phyloP scores from a whole-genome alignment of 2,113 vertebrate species.

The Podilymbus podiceps region DNA sequence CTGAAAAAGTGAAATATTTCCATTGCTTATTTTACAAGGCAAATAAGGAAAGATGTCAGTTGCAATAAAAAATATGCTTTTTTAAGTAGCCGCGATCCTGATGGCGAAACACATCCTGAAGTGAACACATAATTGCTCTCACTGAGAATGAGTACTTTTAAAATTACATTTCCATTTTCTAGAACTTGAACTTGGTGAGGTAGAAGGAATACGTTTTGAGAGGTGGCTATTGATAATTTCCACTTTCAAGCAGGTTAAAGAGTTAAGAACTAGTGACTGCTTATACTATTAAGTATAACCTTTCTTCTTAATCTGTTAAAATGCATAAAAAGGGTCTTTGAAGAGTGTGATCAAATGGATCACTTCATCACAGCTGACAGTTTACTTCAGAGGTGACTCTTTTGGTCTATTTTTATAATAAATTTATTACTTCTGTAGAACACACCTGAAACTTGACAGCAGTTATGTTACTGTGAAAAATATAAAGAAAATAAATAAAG shows the following conservation, averaged over 20 bases:
- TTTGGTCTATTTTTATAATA: constrained; percentile 61
- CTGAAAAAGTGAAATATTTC: constrained; percentile 74
- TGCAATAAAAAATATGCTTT: constrained; percentile 46
- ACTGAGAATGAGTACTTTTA: constrained; percentile 59
- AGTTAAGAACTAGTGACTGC: constrained; percentile 68
- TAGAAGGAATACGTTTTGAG: constrained; percentile 54
- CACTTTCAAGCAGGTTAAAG: constrained; percentile 67
- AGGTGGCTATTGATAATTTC: constrained; percentile 69
- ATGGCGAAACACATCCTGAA: constrained; percentile 37
- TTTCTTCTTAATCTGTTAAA: constrained; percentile 69
- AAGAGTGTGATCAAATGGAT: constrained; percentile 73
- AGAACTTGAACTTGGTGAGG: constrained; percentile 57
- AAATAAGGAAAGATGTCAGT: constrained; percentile 31
- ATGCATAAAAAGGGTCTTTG: constrained; percentile 72
- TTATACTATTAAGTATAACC: constrained; percentile 68
- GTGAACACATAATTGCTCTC: constrained; percentile 53
- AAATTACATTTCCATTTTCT: constrained; percentile 74
- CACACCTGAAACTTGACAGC: constrained; percentile 48
- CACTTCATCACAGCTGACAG: constrained; percentile 45
- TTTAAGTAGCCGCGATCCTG: constrained; percentile 5
- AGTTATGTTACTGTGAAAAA: constrained; percentile 49
- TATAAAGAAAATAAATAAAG: constrained; percentile 53
- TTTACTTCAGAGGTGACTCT: constrained; percentile 47
- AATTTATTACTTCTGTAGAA: constrained; percentile 47
- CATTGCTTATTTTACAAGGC: constrained; percentile 41